phyloP scores from a whole-genome alignment of 2,888 invertebrate genomes.

The Trachelus tabidus region DNA sequence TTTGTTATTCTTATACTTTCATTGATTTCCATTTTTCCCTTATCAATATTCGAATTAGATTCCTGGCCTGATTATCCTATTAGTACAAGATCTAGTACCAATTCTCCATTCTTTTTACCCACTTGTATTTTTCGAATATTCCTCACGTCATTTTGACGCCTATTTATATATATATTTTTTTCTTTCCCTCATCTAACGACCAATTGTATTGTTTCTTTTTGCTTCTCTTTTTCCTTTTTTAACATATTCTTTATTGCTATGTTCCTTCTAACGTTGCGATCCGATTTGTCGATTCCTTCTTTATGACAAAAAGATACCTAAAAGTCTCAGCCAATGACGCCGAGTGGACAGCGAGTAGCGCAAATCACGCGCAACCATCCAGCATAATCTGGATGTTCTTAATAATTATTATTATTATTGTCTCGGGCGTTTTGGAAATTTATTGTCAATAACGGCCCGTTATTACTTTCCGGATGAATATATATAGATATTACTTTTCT shows the following conservation, averaged over 20 bases:
- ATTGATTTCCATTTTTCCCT: background rate
- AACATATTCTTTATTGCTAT: constrained; percentile 33
- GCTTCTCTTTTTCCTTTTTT: constrained; percentile 13
- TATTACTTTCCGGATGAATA: background rate
- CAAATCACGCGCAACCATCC: background rate
- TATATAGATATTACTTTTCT: background rate
- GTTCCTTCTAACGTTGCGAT: constrained; percentile 7
- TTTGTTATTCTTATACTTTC: background rate
- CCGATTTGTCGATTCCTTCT: background rate
- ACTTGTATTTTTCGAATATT: background rate
- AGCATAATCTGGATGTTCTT: background rate
- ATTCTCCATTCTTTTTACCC: no score
- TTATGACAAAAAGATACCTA: constrained; percentile 27
- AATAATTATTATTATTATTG: background rate
- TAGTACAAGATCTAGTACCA: no score
- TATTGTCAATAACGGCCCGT: background rate
- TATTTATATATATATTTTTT: background rate
- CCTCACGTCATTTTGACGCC: background rate
- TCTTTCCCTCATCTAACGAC: background rate
- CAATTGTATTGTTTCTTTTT: background rate
- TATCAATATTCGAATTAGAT: background rate
- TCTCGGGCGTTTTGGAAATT: background rate
- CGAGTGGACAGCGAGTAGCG: constrained; percentile 7
- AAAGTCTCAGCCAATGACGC: constrained; percentile 56
- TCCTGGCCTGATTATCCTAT: background rate